A percentile compares a stretch with the other conserved stretches of the same genome.
Conservation (phyloP, 1,140 invertebrate species). For the Patella vulgata region DNA sequence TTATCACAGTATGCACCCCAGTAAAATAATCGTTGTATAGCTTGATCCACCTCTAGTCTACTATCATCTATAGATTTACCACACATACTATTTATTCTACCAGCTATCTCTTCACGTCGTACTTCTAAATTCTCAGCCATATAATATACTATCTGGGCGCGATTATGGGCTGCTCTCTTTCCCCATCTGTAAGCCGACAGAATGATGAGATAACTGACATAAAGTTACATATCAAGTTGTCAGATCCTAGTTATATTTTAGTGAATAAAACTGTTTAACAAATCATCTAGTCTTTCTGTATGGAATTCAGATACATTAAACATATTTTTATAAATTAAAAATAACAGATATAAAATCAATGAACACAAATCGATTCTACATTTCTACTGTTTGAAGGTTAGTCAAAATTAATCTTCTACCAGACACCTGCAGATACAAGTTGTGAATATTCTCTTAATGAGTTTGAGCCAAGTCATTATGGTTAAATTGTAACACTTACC, state of each 20-base stretch:
- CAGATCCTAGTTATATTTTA: no score
- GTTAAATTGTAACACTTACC: constrained; percentile 41
- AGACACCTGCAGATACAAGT: no score
- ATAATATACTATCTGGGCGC: constrained; percentile 70
- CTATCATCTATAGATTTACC: constrained; percentile 48
- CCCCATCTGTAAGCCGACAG: constrained; percentile 65
- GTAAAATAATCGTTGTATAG: constrained; percentile 67
- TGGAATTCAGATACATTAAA: no score
- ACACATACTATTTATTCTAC: constrained; percentile 55
- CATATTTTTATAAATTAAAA: no score
- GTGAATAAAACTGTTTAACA: neutral
- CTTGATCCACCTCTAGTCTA: constrained; percentile 62
- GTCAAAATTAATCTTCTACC: no score
- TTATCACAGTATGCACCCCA: constrained; percentile 70
- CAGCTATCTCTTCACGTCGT: constrained; percentile 59
- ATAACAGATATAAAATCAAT: no score
- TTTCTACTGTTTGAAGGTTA: no score
- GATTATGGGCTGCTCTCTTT: constrained; percentile 67
- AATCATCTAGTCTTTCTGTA: neutral
- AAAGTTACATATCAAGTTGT: no score
- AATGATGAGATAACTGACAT: constrained; percentile 4
- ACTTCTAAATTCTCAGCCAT: constrained; percentile 68
- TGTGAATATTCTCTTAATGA: no score
- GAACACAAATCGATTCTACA: no score
- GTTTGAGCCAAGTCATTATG: no score